These are phyloP conservation scores for Phortica okadai DNA, from an alignment of 2,888 invertebrate species.

Conservation along the genomic window DNA sequence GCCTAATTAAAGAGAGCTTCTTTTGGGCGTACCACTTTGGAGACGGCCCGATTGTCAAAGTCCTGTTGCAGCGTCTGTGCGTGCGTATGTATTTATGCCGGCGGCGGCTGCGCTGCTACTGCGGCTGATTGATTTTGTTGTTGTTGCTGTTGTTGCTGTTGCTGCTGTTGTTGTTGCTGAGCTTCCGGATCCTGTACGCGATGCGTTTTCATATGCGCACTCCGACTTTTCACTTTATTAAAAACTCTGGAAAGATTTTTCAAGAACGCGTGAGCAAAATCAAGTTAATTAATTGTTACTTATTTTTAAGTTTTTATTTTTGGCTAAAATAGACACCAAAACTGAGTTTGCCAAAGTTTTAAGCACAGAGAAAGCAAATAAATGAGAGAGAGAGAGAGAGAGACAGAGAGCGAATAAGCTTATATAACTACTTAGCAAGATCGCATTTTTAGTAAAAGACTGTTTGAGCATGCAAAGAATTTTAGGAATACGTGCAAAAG, in stretches of 20 bases:
- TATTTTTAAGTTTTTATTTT: not conserved
- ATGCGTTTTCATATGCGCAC: slow-evolving; percentile 99
- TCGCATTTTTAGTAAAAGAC: not conserved
- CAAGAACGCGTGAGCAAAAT: too few relatives aligned
- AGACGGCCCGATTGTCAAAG: slow-evolving; percentile 29
- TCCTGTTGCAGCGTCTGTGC: slow-evolving; percentile 18
- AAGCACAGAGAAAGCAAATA: not conserved
- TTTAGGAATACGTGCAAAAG: not conserved
- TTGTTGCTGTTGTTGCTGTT: slow-evolving; percentile 39
- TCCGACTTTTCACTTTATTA: slow-evolving; percentile 98
- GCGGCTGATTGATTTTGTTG: slow-evolving; percentile 36
- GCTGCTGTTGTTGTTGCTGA: slow-evolving; percentile 41
- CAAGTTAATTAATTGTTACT: not conserved
- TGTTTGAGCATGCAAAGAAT: not conserved
- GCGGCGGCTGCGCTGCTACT: slow-evolving; percentile 34
- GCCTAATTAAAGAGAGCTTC: not conserved
- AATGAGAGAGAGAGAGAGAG: too few relatives aligned
- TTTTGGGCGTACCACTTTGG: not conserved
- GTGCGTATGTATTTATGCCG: slow-evolving; percentile 1
- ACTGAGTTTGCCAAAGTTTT: not conserved
- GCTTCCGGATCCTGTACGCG: slow-evolving; percentile 90
- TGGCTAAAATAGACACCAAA: not conserved
- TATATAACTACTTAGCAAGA: too few relatives aligned
- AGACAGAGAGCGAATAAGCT: too few relatives aligned
- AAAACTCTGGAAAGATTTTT: slow-evolving; percentile 85